Evolutionary conservation across 1,140 invertebrate species (phyloP).

Genomic region (Leptestheria dahalacensis): DNA sequence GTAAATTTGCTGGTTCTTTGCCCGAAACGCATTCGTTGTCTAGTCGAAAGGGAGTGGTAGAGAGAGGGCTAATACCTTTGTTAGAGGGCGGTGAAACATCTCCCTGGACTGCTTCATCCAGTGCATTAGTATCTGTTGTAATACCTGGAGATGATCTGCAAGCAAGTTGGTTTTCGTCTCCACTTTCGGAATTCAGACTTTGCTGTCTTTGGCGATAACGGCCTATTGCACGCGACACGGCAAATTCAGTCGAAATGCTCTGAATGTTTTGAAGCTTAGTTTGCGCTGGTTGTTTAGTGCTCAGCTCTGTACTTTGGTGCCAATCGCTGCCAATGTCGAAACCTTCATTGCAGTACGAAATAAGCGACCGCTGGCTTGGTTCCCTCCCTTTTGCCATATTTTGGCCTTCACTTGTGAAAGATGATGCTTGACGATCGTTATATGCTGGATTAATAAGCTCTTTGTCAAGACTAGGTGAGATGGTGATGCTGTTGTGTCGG

Average conservation of each 20-base stretch:
- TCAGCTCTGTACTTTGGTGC: too few species aligned
- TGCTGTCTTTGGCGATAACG: constrained; percentile 58
- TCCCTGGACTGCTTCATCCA: too few species aligned
- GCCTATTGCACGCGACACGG: constrained; percentile 60
- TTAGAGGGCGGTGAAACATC: too few species aligned
- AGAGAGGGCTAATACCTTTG: too few species aligned
- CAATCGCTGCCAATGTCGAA: constrained; percentile 7
- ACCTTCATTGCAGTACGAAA: constrained; percentile 8
- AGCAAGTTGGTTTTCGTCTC: too few species aligned
- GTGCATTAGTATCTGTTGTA: too few species aligned
- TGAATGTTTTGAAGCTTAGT: not conserved
- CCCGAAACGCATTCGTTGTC: too few species aligned
- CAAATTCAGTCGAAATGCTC: constrained; percentile 45
- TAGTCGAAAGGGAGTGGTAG: too few species aligned
- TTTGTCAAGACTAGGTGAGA: not conserved
- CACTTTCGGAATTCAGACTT: not conserved
- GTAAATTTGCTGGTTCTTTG: not conserved
- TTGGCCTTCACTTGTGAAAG: not conserved
- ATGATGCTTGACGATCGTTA: not conserved
- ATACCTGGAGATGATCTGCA: not conserved
- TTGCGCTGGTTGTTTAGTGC: not conserved
- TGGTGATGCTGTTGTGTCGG: not conserved
- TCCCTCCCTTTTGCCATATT: not conserved
- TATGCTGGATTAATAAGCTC: not conserved
- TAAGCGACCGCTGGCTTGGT: not conserved